Base-by-base conservation (phyloP, 2,113 vertebrate genomes). In the Leptosomus discolor region DNA sequence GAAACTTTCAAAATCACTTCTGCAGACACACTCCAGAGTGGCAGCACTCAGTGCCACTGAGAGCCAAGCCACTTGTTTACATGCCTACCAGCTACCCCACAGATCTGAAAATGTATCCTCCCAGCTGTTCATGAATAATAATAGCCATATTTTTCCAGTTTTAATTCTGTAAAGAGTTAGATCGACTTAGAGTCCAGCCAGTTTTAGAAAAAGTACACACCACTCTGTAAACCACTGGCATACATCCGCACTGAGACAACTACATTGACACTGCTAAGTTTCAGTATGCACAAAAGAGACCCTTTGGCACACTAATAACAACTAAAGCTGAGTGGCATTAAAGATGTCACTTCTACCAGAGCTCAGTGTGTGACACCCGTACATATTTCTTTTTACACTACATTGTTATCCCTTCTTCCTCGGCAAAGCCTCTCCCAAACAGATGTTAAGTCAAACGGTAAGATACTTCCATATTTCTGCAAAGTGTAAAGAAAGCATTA, bases 291-390 rank as follows among this genome's bases (percentile, higher is more conserved):
- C 80, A 67, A 54, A 94, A 87, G 46, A 75, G 54, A 63, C 29
- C 43, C 41, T 26, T 92, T 78, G 73, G 79, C 83, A 85, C 80
- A 23, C 39, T 85, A 75, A 68, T 87, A 81, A 78, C 69, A 92
- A 86, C 88, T 83, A 80, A 92, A 95, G 15, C 70, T 61, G 86
- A 70, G 56, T 81, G 73, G 46, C 89, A 87, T 87, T 81, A 91
- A 94, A 87, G 43, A 43, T 12, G 11, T 85, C 76, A 87, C 30
- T 87, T 60, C 51, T 91, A 78, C 43, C 51, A 74, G 26, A 84
- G 60, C 43, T 91, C 2, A 4, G 30, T 1, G 1, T 53, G 61
- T 88, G 51, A 81, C 73, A 78, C 43, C 36, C 19, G 1, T 30
- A 39, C 34, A 63, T 30, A 32, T 67, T 94, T 86, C 58, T 88